These are phyloP conservation scores for Streblospio benedicti DNA, from an alignment of 1,140 invertebrate genomes.

Conservation along the genomic window DNA sequence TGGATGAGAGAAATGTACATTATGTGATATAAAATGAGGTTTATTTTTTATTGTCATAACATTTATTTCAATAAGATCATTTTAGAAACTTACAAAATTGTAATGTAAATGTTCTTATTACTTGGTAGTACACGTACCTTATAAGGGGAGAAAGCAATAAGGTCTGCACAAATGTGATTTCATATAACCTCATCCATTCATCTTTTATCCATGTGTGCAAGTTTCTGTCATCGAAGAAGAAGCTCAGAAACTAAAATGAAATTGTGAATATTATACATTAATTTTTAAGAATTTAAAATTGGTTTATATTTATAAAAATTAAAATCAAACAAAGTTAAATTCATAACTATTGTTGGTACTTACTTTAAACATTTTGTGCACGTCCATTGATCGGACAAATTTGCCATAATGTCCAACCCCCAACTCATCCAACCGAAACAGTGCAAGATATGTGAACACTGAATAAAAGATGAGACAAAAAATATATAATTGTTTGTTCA, in stretches of 20 bases:
- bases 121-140: too few species aligned
- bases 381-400: conserved; percentile 33
- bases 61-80: too few species aligned
- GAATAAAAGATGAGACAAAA: conserved; percentile 22
- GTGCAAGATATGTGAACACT: conserved; percentile 39
- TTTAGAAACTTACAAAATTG: too few species aligned
- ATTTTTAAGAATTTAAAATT: not conserved
- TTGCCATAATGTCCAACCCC: conserved; percentile 38
- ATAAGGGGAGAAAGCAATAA: conserved; percentile 34
- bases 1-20: too few species aligned
- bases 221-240: conserved; percentile 41
- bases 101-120: too few species aligned
- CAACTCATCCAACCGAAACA: conserved; percentile 43
- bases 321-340: not conserved
- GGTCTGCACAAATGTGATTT: conserved; percentile 37
- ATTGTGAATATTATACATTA: not conserved
- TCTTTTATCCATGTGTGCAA: conserved; percentile 44
- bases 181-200: conserved; percentile 41
- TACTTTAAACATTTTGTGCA: conserved; percentile 40
- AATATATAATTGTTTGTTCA: not conserved
- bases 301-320: not conserved
- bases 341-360: conserved; percentile 6
- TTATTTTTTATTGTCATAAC: too few species aligned
- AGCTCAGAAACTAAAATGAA: conserved; percentile 37
- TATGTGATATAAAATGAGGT: too few species aligned